Conservation (phyloP, 2,888 invertebrate species). For the Atrina japonica region DNA sequence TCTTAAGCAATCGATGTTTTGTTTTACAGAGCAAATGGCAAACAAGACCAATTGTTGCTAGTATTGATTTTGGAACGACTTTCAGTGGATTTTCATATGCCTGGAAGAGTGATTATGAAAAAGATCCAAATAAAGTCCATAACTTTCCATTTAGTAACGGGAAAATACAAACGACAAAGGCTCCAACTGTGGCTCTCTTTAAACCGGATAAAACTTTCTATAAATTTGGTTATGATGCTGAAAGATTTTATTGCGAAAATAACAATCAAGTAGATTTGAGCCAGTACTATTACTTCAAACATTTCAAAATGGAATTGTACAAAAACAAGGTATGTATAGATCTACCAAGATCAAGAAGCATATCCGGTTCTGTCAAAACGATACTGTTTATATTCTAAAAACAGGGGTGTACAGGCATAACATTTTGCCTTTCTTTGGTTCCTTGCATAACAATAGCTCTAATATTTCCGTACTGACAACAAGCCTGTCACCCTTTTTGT, state of each 20-base stretch:
- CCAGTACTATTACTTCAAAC: constrained; percentile 9
- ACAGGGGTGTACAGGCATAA: too few species aligned
- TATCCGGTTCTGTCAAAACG: too few species aligned
- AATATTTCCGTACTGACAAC: too few species aligned
- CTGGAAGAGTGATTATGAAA: background rate
- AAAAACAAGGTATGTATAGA: constrained; percentile 8
- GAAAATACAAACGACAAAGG: background rate
- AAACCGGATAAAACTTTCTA: background rate
- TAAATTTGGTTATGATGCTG: background rate
- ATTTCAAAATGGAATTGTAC: constrained; percentile 4
- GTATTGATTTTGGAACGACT: constrained; percentile 1
- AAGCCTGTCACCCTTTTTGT: too few species aligned
- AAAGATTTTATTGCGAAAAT: background rate
- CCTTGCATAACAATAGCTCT: too few species aligned
- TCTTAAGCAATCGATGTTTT: too few species aligned
- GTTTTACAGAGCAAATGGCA: too few species aligned
- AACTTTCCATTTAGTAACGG: background rate
- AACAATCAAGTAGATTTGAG: background rate
- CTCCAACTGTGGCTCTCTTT: background rate
- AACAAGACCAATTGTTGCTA: too few species aligned
- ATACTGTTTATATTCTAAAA: too few species aligned
- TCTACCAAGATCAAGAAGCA: too few species aligned
- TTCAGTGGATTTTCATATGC: constrained; percentile 6
- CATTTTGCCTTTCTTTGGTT: too few species aligned
- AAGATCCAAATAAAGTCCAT: background rate